Base-by-base conservation (phyloP, 1,140 invertebrate genomes). In the Heliconius hewitsoni region DNA sequence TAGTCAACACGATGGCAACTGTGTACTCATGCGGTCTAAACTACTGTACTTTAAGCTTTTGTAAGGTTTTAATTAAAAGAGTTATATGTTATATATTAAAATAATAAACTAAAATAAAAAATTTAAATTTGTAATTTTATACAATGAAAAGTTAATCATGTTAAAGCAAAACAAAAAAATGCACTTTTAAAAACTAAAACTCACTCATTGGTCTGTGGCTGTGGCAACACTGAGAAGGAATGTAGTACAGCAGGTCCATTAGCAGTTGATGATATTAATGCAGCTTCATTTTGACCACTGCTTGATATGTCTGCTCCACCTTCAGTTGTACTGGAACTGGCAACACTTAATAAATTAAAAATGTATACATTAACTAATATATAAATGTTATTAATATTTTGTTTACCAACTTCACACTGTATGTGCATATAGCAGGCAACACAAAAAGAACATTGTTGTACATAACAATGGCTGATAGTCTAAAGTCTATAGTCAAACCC, bases 251-350 rank as follows among this genome's bases (percentile, higher is more conserved):
- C 89, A 2, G 92, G 91, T 1, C 91, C 91, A 73, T 94, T 94
- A 8, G 93, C 93, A 19, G 93, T 93, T 0, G 93, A 94, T 1
- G 93, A 92, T 81, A 94, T 94, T 8, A 93, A 84, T 27, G 93
- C 84, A 0, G 90, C 81, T 81, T 94, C 93, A 9, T 80, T 87
- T 79, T 94, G 93, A 0, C 92, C 93, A 81, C 92, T 93, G 82
- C 92, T 93, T 8, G 90, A 86, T 81, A 94, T 94, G 81, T 94
- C 93, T 60, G 90, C 87, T n/a, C 90, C 91, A 27, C 86, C 84
- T 79, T 94, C 93, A n/a, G 90, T 87, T 74, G 93, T 93, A 74
- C 93, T 94, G 70, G 93, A 94, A 87, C 93, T 94, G 78, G 30
- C 11, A 16, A 23, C 0, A 66, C 30, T 16, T 16, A 66, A 66